Percentiles rank a stretch among this genome's conserved stretches.
These are phyloP conservation scores for Leucophenga maculata DNA, from an alignment of 2,888 invertebrate genomes.

Conservation along the genomic window DNA sequence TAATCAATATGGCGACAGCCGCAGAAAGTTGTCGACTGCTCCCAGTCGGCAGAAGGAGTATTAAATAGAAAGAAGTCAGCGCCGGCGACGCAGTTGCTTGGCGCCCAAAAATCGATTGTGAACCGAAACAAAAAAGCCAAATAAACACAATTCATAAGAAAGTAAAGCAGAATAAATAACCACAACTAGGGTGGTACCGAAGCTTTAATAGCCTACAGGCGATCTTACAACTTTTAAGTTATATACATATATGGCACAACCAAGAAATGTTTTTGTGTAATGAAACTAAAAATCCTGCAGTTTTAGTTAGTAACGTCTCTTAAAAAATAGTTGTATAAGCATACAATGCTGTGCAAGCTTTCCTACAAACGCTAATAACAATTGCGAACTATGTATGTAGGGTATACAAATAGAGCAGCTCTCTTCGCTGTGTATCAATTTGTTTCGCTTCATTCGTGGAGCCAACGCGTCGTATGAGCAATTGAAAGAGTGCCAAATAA, in stretches of 20 bases:
- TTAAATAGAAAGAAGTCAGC: constrained; percentile 27
- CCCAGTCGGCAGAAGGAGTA: constrained; percentile 3
- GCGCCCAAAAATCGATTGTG: constrained; percentile 68
- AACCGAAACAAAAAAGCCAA: constrained; percentile 47
- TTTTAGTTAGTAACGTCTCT: too few relatives aligned
- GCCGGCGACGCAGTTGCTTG: constrained; percentile 40
- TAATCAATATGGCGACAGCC: constrained; percentile 37
- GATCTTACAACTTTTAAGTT: not conserved
- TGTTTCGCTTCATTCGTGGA: not conserved
- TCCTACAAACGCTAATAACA: too few relatives aligned
- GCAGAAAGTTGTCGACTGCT: not conserved
- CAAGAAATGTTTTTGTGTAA: too few relatives aligned
- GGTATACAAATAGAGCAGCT: too few relatives aligned
- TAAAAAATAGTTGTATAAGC: too few relatives aligned
- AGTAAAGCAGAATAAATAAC: not conserved
- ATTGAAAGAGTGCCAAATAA: constrained; percentile 32
- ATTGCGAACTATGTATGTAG: too few relatives aligned
- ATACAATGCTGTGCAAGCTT: too few relatives aligned
- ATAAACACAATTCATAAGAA: not conserved
- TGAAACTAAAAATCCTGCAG: too few relatives aligned
- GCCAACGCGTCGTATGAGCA: constrained; percentile 14
- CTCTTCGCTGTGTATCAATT: not conserved
- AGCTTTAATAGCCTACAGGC: not conserved
- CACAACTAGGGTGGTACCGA: not conserved
- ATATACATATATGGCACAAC: too few relatives aligned